These are phyloP conservation scores for Sinocyclocheilus rhinocerous DNA, from an alignment of 2,113 vertebrate species.

Conservation along the genomic window DNA sequence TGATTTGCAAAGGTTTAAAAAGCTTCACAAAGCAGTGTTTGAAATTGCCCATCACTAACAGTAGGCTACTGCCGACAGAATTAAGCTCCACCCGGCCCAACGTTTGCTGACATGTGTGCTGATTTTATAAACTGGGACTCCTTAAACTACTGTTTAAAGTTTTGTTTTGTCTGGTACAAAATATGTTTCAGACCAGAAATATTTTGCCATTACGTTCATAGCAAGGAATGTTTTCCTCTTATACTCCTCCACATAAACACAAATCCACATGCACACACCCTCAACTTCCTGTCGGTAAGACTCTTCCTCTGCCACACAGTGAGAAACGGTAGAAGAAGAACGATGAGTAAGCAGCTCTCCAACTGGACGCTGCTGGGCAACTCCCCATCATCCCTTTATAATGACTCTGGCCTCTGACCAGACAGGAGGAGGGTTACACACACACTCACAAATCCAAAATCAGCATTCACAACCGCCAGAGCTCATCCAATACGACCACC, in stretches of 20 bases:
- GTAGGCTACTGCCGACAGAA: no score
- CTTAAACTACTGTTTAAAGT: background rate
- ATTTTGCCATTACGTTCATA: conserved; percentile 30
- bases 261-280: conserved; percentile 13
- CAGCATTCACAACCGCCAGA: background rate
- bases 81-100: no score
- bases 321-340: conserved; percentile 15
- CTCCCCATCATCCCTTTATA: conserved; percentile 26
- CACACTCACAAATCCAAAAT: conserved; percentile 21
- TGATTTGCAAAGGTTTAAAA: no score
- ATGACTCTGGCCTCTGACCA: conserved; percentile 32
- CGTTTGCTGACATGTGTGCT: background rate
- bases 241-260: conserved; percentile 19
- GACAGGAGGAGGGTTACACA: conserved; percentile 22
- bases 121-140: conserved; percentile 18
- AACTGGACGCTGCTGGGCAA: background rate
- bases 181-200: background rate
- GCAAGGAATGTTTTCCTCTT: conserved; percentile 17
- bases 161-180: conserved; percentile 7
- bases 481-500: conserved; percentile 18
- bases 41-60: no score
- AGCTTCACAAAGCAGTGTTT: no score
- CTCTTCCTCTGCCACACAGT: conserved; percentile 30
- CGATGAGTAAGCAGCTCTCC: conserved; percentile 39
- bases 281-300: conserved; percentile 28